A percentile compares a stretch with the other conserved stretches of the same genome.
phyloP scores from a whole-genome alignment of 2,888 invertebrate species.

The Masnerella sp. region DNA sequence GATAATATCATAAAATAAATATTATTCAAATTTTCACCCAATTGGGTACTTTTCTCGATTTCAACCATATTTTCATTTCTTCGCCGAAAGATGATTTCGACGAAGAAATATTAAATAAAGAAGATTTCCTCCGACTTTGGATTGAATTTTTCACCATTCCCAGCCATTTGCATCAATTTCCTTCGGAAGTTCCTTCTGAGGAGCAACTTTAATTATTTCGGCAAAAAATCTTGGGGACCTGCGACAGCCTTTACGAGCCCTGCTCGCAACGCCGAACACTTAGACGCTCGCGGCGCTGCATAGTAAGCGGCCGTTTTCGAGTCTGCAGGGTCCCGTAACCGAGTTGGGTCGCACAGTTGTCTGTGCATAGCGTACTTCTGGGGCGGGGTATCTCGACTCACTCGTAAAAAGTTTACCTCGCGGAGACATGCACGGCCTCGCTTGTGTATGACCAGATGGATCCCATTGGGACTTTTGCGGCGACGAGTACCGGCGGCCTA shows the following conservation, averaged over 20 bases:
- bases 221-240: constrained; percentile 34
- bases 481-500: constrained; percentile 38
- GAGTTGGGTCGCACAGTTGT: constrained; percentile 75
- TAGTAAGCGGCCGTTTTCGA: constrained; percentile 61
- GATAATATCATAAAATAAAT: no score
- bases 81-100: no score
- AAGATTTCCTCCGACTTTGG: no score
- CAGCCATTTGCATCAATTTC: constrained; percentile 11
- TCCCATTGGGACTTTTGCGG: constrained; percentile 53
- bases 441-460: constrained; percentile 35
- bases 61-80: no score
- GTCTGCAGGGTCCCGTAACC: constrained; percentile 69
- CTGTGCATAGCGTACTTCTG: constrained; percentile 71
- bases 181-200: background rate
- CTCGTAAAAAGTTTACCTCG: constrained; percentile 73
- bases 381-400: constrained; percentile 65
- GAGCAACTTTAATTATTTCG: constrained; percentile 41
- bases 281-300: constrained; percentile 62
- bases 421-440: constrained; percentile 39
- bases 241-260: constrained; percentile 29
- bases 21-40: no score
- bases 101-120: no score
- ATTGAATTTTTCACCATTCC: no score
- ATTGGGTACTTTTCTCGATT: no score
- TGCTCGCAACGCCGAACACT: constrained; percentile 18